Evolutionary conservation across 2,113 vertebrate species (phyloP).

Genomic region (Coptodon rendalli): DNA sequence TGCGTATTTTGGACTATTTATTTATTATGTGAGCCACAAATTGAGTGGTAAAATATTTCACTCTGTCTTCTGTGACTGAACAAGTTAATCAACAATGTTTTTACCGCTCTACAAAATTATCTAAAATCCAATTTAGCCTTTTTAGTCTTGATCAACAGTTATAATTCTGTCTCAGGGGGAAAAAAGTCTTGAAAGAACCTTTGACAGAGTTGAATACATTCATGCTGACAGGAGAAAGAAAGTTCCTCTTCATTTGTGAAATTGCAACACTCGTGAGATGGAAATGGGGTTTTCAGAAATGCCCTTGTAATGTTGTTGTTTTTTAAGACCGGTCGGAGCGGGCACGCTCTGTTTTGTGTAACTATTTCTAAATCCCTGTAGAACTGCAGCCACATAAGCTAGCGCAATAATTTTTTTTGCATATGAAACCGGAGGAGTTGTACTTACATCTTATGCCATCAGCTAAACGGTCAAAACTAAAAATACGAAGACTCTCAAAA

Average conservation of each 20-base stretch:
- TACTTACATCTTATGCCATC: neutral
- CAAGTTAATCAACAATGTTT: neutral
- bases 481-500: neutral
- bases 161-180: neutral
- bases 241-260: neutral
- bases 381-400: neutral
- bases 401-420: neutral
- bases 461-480: neutral
- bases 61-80: neutral
- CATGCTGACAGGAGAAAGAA: neutral
- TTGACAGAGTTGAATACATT: neutral
- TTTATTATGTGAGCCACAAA: neutral
- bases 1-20: neutral
- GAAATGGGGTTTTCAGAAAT: neutral
- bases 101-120: neutral
- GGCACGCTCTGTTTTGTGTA: neutral
- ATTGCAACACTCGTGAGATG: neutral
- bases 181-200: neutral
- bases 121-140: neutral
- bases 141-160: neutral
- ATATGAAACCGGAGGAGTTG: neutral
- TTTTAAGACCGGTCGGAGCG: fast-evolving
- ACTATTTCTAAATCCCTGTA: neutral
- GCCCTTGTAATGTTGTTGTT: neutral
- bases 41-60: neutral